These are phyloP conservation scores for Bombus difficillimus DNA, from an alignment of 1,140 invertebrate species.

Conservation along the genomic window DNA sequence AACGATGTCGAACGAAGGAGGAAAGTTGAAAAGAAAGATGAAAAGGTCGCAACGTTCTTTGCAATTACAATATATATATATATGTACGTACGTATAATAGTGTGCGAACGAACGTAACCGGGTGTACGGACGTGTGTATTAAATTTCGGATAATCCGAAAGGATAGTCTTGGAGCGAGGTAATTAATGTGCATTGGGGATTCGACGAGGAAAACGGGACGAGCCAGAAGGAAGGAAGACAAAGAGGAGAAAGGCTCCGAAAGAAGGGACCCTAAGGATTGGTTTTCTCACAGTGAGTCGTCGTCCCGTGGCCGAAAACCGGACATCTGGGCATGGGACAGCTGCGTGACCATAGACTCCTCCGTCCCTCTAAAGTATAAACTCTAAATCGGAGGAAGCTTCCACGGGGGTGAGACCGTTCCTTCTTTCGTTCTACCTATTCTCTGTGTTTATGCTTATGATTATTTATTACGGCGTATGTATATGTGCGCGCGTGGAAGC, in stretches of 20 bases:
- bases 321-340: slow-evolving; percentile 79
- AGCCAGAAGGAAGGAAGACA: slow-evolving; percentile 59
- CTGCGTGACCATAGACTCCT: slow-evolving; percentile 63
- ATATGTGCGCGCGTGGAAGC: neutral
- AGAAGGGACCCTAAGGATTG: slow-evolving; percentile 67
- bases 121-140: slow-evolving; percentile 60
- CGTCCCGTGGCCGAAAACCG: slow-evolving; percentile 67
- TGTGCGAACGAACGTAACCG: slow-evolving; percentile 30
- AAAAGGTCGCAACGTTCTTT: too few relatives aligned
- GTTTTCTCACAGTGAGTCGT: slow-evolving; percentile 75
- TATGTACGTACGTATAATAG: neutral
- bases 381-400: slow-evolving; percentile 26
- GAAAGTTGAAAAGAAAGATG: too few relatives aligned
- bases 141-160: slow-evolving; percentile 76
- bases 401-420: slow-evolving; percentile 52
- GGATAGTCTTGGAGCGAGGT: slow-evolving; percentile 69
- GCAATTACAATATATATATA: too few relatives aligned
- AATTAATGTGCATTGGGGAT: slow-evolving; percentile 76
- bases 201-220: slow-evolving; percentile 50
- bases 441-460: neutral
- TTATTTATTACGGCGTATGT: too few relatives aligned
- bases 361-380: neutral
- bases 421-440: neutral
- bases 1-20: neutral
- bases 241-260: slow-evolving; percentile 56